phyloP scores from a whole-genome alignment of 2,797 vertebrate genomes.

The Esox masquinongy region DNA sequence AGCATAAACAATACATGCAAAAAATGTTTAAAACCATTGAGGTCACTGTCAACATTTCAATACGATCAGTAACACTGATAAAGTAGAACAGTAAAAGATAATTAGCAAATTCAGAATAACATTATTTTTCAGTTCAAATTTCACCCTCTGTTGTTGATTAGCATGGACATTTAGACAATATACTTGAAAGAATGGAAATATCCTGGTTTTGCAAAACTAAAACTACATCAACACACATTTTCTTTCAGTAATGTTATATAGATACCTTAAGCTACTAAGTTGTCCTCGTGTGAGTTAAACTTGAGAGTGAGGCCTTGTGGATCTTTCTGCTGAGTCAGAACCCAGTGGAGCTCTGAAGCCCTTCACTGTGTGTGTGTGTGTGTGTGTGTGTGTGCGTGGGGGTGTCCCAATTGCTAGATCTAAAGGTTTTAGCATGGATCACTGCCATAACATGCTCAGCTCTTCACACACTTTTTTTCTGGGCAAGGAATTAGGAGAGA shows the following conservation, averaged over 20 bases:
- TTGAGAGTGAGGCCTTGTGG: slow-evolving; percentile 25
- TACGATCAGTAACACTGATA: background rate
- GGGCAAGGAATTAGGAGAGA: slow-evolving; percentile 40
- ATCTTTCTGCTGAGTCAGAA: slow-evolving; percentile 48
- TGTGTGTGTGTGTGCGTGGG: slow-evolving; percentile 37
- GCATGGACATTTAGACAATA: background rate
- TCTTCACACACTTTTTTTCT: slow-evolving; percentile 53
- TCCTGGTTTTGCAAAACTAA: background rate
- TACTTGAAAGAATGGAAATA: background rate
- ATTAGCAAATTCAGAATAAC: slow-evolving; percentile 10
- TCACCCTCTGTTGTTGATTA: background rate
- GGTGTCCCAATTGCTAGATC: slow-evolving; percentile 56
- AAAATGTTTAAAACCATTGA: slow-evolving; percentile 6
- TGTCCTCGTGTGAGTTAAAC: slow-evolving; percentile 22
- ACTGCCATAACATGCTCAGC: slow-evolving; percentile 54
- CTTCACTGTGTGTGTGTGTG: slow-evolving; percentile 13
- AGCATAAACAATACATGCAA: background rate
- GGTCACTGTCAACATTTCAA: slow-evolving; percentile 7
- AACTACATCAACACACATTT: background rate
- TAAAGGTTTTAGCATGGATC: slow-evolving; percentile 63
- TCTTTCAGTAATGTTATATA: background rate
- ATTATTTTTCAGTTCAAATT: background rate
- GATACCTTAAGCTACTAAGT: background rate
- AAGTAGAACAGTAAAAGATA: background rate
- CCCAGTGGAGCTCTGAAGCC: slow-evolving; percentile 19